Conservation (phyloP, 2,797 vertebrate genomes). For the Adrianichthys oophorus region DNA sequence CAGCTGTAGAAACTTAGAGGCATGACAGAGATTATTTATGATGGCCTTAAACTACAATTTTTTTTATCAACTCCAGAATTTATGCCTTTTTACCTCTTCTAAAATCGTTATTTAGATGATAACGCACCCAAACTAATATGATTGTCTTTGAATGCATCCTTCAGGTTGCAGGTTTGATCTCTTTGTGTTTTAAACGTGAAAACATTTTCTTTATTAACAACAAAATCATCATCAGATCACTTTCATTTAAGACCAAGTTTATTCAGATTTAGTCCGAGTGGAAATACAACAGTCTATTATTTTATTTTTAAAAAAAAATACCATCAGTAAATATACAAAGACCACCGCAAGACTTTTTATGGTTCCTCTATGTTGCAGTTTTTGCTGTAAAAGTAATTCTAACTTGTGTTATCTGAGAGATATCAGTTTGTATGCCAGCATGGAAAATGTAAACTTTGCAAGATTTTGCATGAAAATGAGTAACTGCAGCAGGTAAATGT, state of each 20-base stretch:
- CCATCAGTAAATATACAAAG: conserved; percentile 45
- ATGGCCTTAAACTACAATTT: too few species aligned
- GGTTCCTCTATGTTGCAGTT: conserved; percentile 19
- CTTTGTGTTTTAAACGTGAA: too few species aligned
- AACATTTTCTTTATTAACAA: neutral
- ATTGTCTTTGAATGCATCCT: neutral
- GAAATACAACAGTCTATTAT: conserved; percentile 44
- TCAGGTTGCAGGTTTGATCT: neutral
- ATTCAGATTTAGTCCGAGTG: conserved; percentile 58
- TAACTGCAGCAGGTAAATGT: conserved; percentile 6
- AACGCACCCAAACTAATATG: neutral
- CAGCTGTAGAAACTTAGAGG: too few species aligned
- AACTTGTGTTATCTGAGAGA: conserved; percentile 4
- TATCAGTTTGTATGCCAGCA: conserved; percentile 6
- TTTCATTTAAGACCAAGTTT: conserved; percentile 49
- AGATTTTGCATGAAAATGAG: conserved; percentile 9
- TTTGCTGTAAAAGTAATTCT: neutral
- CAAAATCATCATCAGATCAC: conserved; percentile 9
- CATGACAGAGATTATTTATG: too few species aligned
- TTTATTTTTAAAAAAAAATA: conserved; percentile 47
- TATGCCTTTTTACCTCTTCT: too few species aligned
- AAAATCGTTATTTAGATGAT: too few species aligned
- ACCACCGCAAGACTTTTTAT: conserved; percentile 34
- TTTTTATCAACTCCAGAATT: too few species aligned
- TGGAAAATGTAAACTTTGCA: conserved; percentile 29